Base-by-base conservation (phyloP, 37 sponge, comb jelly and placozoan genomes). In the Haliclona indistincta region DNA sequence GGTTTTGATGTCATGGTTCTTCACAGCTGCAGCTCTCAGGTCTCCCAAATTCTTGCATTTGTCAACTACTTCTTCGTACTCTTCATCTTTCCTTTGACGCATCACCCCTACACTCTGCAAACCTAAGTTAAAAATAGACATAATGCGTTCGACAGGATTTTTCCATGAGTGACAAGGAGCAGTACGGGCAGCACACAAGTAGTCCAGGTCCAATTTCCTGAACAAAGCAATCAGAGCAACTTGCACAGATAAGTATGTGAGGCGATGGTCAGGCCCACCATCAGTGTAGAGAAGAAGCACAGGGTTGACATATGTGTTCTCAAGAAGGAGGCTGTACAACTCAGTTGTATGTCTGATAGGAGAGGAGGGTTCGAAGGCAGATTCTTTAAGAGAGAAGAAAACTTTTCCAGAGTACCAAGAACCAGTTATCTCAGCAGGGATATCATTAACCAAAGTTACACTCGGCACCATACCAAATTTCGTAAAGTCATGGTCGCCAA, bases 251-350 rank as follows among this genome's bases (percentile, higher is more conserved):
- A 78, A 15, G 43, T 74, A 79, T 5, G 87, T 79, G 3, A 74
- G 55, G 1, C 87, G 26, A 42, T 79, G 86, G 26, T 87, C 88
- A 29, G 88, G 88, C 11, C 82, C 82, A 25, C 87, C 81, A 75
- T 86, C 71, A 1, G 77, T 37, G 61, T 81, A 87, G 29, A 87
- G 26, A 58, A 71, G 64, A 38, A 87, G 54, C 32, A 88, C 63
- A 22, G 72, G 45, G 11, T 55, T 64, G 36, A 37, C 28, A 43
- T 37, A 53, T 23, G 23, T 23, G 6, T 58, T 6, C 11, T 20
- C 11, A 6, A 25, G 60, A 17, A 70, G 26, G 54, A 49, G 22
- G 15, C 26, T 47, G 19, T 54, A 43, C 13, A 81, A 35, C 54
- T 87, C 89, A 23, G 55, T 23, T 30, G 78, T 54, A 71, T 88